Evolutionary conservation across 2,888 invertebrate species (phyloP).

Genomic region (Macrophya alboannulata): DNA sequence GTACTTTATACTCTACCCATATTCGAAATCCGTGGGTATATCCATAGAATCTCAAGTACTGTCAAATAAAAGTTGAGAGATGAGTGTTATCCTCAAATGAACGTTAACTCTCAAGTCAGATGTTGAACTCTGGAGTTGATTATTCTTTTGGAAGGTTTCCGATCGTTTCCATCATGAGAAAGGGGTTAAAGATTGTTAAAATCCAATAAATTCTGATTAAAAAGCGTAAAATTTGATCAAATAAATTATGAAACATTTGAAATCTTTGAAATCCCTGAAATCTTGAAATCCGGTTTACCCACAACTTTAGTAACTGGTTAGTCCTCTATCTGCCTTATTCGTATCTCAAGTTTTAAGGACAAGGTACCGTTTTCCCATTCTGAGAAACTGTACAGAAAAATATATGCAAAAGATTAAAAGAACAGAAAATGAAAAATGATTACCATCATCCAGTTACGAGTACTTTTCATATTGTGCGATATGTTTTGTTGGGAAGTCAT

Average conservation of each 20-base stretch:
- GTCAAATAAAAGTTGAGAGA: neutral
- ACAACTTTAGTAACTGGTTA: neutral
- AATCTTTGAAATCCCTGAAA: neutral
- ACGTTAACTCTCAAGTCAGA: neutral
- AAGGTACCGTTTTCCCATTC: slow-evolving; percentile 1
- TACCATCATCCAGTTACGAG: neutral
- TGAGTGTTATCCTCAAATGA: neutral
- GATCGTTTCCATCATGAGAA: neutral
- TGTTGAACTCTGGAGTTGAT: neutral
- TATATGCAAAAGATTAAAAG: neutral
- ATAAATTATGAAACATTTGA: neutral
- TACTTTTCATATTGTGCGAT: neutral
- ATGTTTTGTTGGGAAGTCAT: neutral
- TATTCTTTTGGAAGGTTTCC: neutral
- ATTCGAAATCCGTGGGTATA: neutral
- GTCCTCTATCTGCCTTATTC: neutral
- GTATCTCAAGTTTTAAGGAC: neutral
- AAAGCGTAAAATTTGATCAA: neutral
- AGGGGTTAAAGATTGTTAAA: neutral
- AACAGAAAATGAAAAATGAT: neutral
- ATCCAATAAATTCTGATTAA: neutral
- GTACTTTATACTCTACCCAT: neutral
- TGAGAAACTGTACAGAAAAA: neutral
- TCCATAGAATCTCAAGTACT: neutral
- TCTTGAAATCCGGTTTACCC: neutral